Base-by-base conservation (phyloP, 2,797 vertebrate species). In the Diplodus puntazzo region DNA sequence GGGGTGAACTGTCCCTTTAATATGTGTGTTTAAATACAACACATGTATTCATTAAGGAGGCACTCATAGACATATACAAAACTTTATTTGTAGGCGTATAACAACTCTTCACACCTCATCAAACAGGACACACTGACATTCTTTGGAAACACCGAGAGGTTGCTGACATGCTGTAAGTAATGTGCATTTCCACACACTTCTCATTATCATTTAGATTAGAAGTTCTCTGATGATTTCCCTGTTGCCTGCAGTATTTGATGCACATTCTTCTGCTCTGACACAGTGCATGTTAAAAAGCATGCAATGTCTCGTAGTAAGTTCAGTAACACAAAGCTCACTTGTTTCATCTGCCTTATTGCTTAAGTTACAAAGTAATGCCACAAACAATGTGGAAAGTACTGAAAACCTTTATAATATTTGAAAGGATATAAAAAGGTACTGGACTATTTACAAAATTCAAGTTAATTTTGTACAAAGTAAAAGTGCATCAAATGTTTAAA, bases 381-480 rank as follows among this genome's bases (percentile, higher is more conserved):
- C 80, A 86, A 87, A 91, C 49, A 71, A 63, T 61, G 53, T 81
- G 77, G 65, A 87, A 88, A 89, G 86, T 86, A 83, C 76, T 71
- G 75, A 88, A 87, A 85, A 84, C 63, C 52, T 63, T 68, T 39
- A 85, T 69, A 75, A 73, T 80, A 84, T 54, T 81, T 75, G 72
- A 84, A 87, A 88, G 84, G 57, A 77, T 89, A 87, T 88, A 90
- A 92, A 87, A 93, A 91, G 73, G 63, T 89, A 91, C 79, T 79
- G 90, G 87, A 87, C 89, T 95, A 95, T 95, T 95, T 95, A 95
- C 94, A 96, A 92, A 93, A 91, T 95, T 96, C 95, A 96, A 95
- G 95, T 95, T 95, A 85, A 90, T 85, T 92, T 92, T 92, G 84
- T 94, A 94, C 90, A 94, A 93, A 83, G 87, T 94, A 90, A 95